Evolutionary conservation across 2,888 invertebrate species (phyloP), one percentile per base, ranked within the genome.

Genomic region (Acanthococcus lagerstroemiae): DNA sequence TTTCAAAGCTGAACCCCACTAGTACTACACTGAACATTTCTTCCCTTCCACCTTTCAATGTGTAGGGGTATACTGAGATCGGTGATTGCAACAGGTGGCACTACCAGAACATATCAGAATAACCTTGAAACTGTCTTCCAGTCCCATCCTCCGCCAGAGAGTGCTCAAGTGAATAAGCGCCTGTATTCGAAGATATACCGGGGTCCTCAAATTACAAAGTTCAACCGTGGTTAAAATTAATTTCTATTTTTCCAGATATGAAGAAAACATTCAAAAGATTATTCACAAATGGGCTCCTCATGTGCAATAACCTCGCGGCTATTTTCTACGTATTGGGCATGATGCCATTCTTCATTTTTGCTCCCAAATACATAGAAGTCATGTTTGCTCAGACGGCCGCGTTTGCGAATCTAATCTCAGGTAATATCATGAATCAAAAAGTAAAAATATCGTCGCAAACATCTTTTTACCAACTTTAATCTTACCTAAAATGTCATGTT

Each of bases 321-420:
- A 83, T 87, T 12, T 86, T 86, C 72, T 88, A 87, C 72, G 80
- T 86, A 67, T 78, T 85, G 72, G 85, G 85, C 1, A 84, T 84
- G 73, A 83, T 84, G 77, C 87, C 88, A 0, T 87, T 86, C 72
- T 87, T 87, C 82, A 86, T 88, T 55, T 90, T 88, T 73, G 81
- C 88, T 75, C 88, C 90, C 0, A 90, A 90, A 74, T 88, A 88
- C 73, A 86, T 90, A 69, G 89, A 90, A 76, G 87, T 86, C 0
- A 87, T 88, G 75, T 90, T 87, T 75, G 80, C 83, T 66, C 84
- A 86, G 71, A 85, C 87, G 5, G 87, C 90, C 0, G 84, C 87
- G 0, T 81, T 82, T 7, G 86, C 89, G 0, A 88, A 86, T 70
- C 78, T 88, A 69, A 83, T 87, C 52, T 86, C 88, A 56, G 90